A percentile compares a stretch with the other conserved stretches of the same genome.
Conservation (phyloP, 2,113 vertebrate genomes). For the Thryonomys swinderianus region DNA sequence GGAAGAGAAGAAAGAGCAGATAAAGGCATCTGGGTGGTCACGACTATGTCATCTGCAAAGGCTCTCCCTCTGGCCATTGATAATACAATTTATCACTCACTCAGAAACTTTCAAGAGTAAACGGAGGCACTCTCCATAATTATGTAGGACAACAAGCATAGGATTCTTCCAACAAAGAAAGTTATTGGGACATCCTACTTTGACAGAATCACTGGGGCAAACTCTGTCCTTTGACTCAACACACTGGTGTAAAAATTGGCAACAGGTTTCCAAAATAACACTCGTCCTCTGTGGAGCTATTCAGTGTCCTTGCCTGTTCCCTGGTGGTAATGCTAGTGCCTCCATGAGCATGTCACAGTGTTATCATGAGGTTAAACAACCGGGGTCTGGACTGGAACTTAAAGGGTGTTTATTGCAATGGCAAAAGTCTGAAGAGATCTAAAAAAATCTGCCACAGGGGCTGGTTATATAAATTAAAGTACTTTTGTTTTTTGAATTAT, state of each 20-base stretch:
- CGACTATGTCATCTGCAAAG: neutral
- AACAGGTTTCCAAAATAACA: neutral
- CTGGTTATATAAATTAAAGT: neutral
- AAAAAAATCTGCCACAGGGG: neutral
- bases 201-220: neutral
- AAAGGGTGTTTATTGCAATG: neutral
- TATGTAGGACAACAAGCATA: neutral
- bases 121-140: neutral
- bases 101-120: neutral
- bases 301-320: neutral
- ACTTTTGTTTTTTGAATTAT: neutral
- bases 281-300: neutral
- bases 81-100: neutral
- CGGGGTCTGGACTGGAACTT: neutral
- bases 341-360: neutral
- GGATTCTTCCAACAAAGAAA: neutral
- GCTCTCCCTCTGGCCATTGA: neutral
- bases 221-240: neutral
- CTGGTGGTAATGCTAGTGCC: no score
- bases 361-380: neutral
- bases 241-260: neutral
- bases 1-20: slow-evolving; percentile 10
- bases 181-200: neutral
- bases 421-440: neutral
- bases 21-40: neutral